Evolutionary conservation across 2,797 vertebrate species (phyloP).

Genomic region (Falco concolor): DNA sequence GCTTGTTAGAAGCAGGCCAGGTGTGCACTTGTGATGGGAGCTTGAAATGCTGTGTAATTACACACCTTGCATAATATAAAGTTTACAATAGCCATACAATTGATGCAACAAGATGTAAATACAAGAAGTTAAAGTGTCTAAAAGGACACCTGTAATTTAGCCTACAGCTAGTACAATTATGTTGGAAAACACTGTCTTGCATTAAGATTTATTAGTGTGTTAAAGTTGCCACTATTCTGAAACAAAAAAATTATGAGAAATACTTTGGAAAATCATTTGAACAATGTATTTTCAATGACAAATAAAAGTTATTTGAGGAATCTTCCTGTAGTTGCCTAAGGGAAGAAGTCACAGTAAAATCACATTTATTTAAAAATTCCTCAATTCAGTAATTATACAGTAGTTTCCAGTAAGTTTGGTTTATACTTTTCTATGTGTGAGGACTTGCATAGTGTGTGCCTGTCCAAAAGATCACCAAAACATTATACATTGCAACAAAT

Average conservation of each 20-base stretch:
- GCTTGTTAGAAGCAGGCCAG: constrained; percentile 53
- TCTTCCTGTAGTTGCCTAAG: background rate
- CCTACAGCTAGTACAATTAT: constrained; percentile 39
- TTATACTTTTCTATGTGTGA: background rate
- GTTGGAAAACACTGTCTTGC: constrained; percentile 19
- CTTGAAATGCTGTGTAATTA: constrained; percentile 55
- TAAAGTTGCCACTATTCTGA: background rate
- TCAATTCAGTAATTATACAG: background rate
- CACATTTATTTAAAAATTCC: background rate
- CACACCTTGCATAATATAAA: constrained; percentile 65
- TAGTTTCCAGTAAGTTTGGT: background rate
- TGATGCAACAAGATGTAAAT: constrained; percentile 60
- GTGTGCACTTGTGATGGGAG: constrained; percentile 58
- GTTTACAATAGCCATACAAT: constrained; percentile 59
- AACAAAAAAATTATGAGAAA: background rate
- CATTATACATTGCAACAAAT: background rate
- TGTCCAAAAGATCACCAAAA: background rate
- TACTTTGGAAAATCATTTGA: background rate
- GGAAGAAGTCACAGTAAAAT: background rate
- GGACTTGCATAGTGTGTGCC: background rate
- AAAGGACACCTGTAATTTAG: constrained; percentile 65
- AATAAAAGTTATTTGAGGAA: background rate
- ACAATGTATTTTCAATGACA: background rate
- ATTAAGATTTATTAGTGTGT: constrained; percentile 24
- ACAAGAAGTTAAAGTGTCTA: constrained; percentile 32